Percentiles rank a stretch among this genome's conserved stretches.
These are phyloP conservation scores for Charadrius vociferus DNA, from an alignment of 2,113 vertebrate genomes.

Conservation along the genomic window DNA sequence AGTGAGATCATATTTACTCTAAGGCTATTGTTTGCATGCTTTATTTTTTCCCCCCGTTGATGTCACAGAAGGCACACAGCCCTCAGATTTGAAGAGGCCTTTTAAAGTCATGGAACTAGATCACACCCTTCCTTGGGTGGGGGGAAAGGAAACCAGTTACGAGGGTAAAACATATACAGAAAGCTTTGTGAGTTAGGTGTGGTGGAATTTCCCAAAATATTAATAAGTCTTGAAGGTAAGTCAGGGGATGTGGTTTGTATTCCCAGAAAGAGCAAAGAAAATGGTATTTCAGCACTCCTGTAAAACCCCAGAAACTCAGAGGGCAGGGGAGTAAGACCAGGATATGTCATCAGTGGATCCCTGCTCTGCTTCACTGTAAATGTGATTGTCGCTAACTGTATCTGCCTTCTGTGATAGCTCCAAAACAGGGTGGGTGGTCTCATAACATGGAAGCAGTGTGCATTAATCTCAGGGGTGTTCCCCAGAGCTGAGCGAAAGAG, in stretches of 20 bases:
- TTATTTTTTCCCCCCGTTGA: slow-evolving; percentile 15
- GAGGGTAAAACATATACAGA: neutral
- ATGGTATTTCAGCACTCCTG: neutral
- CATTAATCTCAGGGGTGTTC: neutral
- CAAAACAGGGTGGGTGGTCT: neutral
- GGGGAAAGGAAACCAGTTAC: slow-evolving; percentile 23
- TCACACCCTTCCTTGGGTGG: slow-evolving; percentile 60
- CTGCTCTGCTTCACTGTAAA: neutral
- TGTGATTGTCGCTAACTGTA: accelerated
- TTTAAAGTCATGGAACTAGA: slow-evolving; percentile 49
- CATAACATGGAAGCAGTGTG: neutral
- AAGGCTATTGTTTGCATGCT: slow-evolving; percentile 61
- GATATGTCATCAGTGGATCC: neutral
- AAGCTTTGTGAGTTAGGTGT: slow-evolving; percentile 13
- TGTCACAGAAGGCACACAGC: slow-evolving; percentile 25
- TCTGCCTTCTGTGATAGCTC: neutral
- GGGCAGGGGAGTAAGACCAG: neutral
- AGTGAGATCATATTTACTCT: slow-evolving; percentile 78
- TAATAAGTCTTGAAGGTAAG: slow-evolving; percentile 18
- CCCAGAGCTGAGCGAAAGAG: neutral
- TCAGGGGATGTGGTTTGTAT: neutral
- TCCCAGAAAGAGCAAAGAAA: neutral
- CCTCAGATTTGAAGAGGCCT: slow-evolving; percentile 42
- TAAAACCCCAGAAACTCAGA: neutral
- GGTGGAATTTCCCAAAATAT: slow-evolving; percentile 49